A percentile compares a stretch with the other conserved stretches of the same genome.
Conservation (phyloP, 2,797 vertebrate genomes). For the Peromyscus nudipes region DNA sequence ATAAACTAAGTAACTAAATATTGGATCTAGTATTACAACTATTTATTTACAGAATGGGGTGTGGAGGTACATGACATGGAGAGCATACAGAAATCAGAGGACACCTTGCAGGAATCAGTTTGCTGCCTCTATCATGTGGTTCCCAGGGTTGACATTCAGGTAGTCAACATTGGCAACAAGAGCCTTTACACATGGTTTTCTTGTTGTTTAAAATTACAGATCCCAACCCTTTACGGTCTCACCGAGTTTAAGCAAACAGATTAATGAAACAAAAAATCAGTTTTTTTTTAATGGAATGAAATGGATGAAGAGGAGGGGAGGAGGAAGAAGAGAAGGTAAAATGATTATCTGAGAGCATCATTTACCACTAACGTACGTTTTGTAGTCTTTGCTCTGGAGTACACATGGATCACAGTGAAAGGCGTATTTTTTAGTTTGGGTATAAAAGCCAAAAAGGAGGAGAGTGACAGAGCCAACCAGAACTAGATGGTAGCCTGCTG, state of each 20-base stretch:
- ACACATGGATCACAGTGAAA: background rate
- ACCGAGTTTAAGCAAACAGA: background rate
- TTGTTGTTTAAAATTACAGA: constrained; percentile 25
- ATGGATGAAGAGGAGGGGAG: background rate
- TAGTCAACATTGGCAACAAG: background rate
- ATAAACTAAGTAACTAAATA: background rate
- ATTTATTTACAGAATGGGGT: background rate
- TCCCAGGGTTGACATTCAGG: background rate
- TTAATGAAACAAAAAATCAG: background rate
- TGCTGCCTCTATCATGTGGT: background rate
- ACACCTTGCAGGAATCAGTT: background rate
- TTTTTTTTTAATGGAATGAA: background rate
- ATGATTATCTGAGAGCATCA: background rate
- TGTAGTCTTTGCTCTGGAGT: background rate
- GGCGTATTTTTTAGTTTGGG: background rate
- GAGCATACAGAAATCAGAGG: background rate
- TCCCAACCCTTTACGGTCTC: background rate
- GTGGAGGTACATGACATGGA: background rate
- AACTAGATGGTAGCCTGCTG: background rate
- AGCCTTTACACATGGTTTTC: background rate
- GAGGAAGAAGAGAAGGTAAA: background rate
- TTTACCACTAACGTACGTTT: background rate
- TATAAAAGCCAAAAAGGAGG: background rate
- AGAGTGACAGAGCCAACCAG: background rate
- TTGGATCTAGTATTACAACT: background rate